Evolutionary conservation across 2,113 vertebrate species (phyloP), one percentile per base, ranked within the genome.

Genomic region (Aramus guarauna): DNA sequence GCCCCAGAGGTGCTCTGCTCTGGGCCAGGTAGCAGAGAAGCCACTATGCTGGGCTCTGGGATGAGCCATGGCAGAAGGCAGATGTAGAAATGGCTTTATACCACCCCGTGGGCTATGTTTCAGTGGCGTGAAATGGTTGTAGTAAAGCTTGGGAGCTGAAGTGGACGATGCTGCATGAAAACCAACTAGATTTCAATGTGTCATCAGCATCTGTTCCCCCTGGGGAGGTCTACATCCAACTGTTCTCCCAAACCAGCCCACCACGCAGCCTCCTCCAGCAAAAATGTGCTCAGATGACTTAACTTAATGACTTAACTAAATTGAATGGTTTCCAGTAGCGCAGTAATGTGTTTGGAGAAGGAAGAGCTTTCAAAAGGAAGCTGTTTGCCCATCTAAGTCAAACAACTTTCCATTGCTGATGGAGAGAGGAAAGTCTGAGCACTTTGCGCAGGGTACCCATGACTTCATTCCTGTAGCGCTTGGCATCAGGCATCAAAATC

Each of bases 271-370:
- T 96, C 92, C 58, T 97, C 93, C 94, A 78, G 96, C 96, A 96
- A 77, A 88, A 96, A 97, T 94, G 96, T 92, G 97, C 91, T 94
- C 96, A 91, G 97, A 97, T 97, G 97, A 97, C 95, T 97, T 96
- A 96, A 97, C 96, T 97, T 79, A 95, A 94, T 97, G 97, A 94
- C 92, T 98, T 92, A 39, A 97, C 95, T 95, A 55, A 91, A 60
- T 89, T 98, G 98, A 98, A 97, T 5, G 2, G 52, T 78, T 98
- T 98, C 98, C 98, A 98, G 98, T 94, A 90, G 97, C 88, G 2
- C 96, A 96, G 98, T 97, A 97, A 98, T 96, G 95, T 97, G 95
- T 97, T 95, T 97, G 96, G 93, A 97, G 97, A 96, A 92, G 94
- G 92, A 96, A 94, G 82, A 85, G 88, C 67, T 94, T 96, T 88